A percentile compares a stretch with the other conserved stretches of the same genome.
These are phyloP conservation scores for Philereme vetulata DNA, from an alignment of 2,888 invertebrate genomes.

Conservation along the genomic window DNA sequence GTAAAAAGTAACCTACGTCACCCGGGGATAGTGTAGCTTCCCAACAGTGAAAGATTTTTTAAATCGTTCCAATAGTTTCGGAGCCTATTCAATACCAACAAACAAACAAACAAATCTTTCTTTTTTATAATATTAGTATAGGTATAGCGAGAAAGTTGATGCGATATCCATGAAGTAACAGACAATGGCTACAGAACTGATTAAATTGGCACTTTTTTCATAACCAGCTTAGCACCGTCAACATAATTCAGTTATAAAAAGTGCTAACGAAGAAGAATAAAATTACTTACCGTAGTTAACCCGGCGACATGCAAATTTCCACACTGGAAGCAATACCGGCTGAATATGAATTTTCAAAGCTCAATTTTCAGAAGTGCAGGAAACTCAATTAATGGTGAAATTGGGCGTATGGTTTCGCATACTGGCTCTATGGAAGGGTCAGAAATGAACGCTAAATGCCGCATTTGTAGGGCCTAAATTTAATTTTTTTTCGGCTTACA, in stretches of 20 bases:
- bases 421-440: conserved; percentile 11
- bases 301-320: conserved; percentile 31
- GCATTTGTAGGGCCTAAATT: too few species aligned
- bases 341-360: conserved; percentile 42
- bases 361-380: conserved; percentile 49
- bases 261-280: conserved; percentile 15
- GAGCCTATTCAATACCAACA: too few species aligned
- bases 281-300: conserved; percentile 21
- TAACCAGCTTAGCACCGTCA: conserved; percentile 5
- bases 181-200: not conserved
- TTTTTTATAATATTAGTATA: too few species aligned
- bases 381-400: conserved; percentile 57
- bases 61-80: too few species aligned
- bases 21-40: too few species aligned
- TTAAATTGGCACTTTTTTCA: conserved; percentile 6
- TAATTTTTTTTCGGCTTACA: too few species aligned
- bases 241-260: conserved; percentile 11
- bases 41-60: too few species aligned
- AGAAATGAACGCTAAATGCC: too few species aligned
- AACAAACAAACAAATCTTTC: too few species aligned
- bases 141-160: too few species aligned
- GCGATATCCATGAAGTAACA: too few species aligned
- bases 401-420: conserved; percentile 40
- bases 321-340: conserved; percentile 33
- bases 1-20: too few species aligned